Evolutionary conservation across 2,797 vertebrate species (phyloP), one percentile per base, ranked within the genome.

Genomic region (Benthosema pterotum): DNA sequence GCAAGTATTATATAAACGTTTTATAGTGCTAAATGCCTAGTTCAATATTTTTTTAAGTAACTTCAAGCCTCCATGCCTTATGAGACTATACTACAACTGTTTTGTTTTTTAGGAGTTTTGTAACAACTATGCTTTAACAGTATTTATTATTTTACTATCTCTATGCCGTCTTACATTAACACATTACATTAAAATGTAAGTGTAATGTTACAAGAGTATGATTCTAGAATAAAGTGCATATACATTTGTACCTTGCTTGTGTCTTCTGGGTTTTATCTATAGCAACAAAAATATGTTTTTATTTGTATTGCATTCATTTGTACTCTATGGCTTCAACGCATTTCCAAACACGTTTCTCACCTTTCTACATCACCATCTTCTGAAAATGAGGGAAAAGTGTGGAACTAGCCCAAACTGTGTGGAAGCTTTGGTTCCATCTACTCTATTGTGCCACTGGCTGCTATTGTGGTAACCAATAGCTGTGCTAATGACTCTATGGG

Each of bases 171-270:
- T 70, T 66, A 69, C 57, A 84, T 70, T 60, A 57, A 38, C 56
- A 63, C 59, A 73, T 56, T 62, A 57, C 65, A 78, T 14, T 68
- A 52, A 54, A 42, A 48, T 57, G 75, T 83, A 77, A 57, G 51
- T 48, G 67, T 61, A 63, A 53, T 71, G 65, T 82, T 84, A 72
- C 46, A 8, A 28, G 32, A 78, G 63, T 80, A 72, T 65, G n/a
- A 73, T 72, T 80, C 61, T 57, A 63, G 63, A 88, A 87, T 89
- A 88, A 86, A 85, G 57, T 57, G 42, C 66, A 11, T n/a, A 60
- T 72, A 52, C 65, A 65, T 80, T 65, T 55, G 13, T 57, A 61
- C 65, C 15, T 42, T 13, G 22, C 16, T 14, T 57, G 11, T 38
- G 5, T 59, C 45, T 74, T n/a, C 70, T 18, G 63, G 8, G 18